Conservation (phyloP, 2,888 invertebrate genomes). For the Aradus depressus region DNA sequence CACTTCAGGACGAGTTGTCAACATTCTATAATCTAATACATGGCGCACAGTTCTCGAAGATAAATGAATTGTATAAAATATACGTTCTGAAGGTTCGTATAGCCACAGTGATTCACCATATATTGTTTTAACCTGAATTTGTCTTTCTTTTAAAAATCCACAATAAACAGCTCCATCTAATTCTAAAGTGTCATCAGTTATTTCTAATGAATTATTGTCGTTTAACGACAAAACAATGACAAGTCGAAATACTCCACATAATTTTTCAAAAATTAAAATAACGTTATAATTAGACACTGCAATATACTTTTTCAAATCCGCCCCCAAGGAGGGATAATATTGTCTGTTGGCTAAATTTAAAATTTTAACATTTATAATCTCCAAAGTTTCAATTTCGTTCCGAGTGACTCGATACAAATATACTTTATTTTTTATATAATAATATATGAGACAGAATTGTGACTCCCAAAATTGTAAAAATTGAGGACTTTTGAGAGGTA, state of each 20-base stretch:
- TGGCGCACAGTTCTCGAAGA: not conserved
- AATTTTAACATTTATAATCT: slow-evolving; percentile 5
- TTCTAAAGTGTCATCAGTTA: not conserved
- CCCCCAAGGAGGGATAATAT: not conserved
- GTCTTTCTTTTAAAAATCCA: slow-evolving; percentile 2
- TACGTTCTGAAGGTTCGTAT: slow-evolving; percentile 2
- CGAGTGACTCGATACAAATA: slow-evolving; percentile 7
- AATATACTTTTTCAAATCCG: slow-evolving; percentile 8
- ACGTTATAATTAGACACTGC: slow-evolving; percentile 11
- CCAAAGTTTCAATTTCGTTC: not conserved
- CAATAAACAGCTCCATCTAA: slow-evolving; percentile 1
- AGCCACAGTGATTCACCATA: slow-evolving; percentile 8
- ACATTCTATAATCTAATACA: slow-evolving; percentile 8
- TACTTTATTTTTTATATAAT: not conserved
- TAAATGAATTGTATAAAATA: slow-evolving; percentile 7
- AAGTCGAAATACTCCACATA: not conserved
- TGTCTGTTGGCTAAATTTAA: slow-evolving; percentile 2
- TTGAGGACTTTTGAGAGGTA: slow-evolving; percentile 2
- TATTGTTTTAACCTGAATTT: slow-evolving; percentile 2
- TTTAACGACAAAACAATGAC: not conserved
- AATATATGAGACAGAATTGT: slow-evolving; percentile 4
- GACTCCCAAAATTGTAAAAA: not conserved
- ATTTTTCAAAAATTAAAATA: slow-evolving; percentile 9
- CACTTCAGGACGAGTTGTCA: slow-evolving; percentile 2
- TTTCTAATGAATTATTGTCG: not conserved